Evolutionary conservation across 2,797 vertebrate genomes (phyloP).

Genomic region (Pelochelys cantorii): DNA sequence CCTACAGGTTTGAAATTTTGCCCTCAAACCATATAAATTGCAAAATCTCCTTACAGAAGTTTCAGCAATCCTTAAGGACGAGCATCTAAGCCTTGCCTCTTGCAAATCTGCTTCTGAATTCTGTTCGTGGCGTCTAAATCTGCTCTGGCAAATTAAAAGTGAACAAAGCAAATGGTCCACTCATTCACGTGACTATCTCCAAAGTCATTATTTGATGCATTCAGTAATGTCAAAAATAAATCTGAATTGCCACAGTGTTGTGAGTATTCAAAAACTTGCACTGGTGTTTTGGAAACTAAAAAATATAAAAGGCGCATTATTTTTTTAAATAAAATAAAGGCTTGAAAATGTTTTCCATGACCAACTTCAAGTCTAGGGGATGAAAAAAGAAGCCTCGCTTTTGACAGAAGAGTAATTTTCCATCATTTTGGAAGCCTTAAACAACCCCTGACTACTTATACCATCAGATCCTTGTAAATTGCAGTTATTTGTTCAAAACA

Average conservation of each 20-base stretch:
- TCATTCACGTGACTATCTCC: background rate
- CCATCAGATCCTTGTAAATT: conserved; percentile 78
- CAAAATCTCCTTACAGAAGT: background rate
- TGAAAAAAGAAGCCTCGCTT: conserved; percentile 48
- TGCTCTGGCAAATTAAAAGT: conserved; percentile 38
- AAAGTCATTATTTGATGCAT: conserved; percentile 6
- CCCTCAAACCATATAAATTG: background rate
- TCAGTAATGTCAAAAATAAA: conserved; percentile 58
- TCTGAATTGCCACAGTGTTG: conserved; percentile 35
- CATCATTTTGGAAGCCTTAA: conserved; percentile 79
- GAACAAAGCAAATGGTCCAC: conserved; percentile 60
- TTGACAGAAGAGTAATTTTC: conserved; percentile 79
- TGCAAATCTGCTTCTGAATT: background rate
- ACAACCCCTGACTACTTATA: conserved; percentile 76
- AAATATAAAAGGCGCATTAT: conserved; percentile 31
- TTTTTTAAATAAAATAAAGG: conserved; percentile 34
- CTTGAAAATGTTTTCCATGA: conserved; percentile 48
- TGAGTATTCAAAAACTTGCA: conserved; percentile 34
- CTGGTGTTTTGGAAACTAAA: conserved; percentile 34
- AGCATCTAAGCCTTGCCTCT: background rate
- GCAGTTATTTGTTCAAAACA: conserved; percentile 83
- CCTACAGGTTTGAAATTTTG: background rate
- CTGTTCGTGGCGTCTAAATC: background rate
- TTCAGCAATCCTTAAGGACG: background rate
- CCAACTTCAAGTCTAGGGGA: conserved; percentile 61